These are phyloP conservation scores for Aix galericulata DNA, from an alignment of 2,113 vertebrate species.

Conservation along the genomic window DNA sequence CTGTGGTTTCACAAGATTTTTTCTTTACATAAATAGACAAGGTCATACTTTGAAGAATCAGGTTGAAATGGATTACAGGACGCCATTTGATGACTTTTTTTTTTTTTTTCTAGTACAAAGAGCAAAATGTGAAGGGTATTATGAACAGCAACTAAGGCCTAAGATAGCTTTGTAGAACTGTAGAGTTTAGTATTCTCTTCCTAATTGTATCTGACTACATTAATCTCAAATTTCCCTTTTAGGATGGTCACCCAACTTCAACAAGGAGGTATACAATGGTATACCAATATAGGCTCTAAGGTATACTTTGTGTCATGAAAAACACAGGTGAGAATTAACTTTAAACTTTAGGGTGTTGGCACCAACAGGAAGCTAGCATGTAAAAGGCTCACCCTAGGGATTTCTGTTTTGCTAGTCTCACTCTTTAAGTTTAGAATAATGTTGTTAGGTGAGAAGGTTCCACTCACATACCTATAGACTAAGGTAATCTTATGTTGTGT, in stretches of 20 bases:
- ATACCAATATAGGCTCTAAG: not conserved
- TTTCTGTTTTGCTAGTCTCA: not conserved
- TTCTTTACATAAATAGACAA: not conserved
- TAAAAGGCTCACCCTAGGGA: not conserved
- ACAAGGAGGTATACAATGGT: not conserved
- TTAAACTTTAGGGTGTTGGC: not conserved
- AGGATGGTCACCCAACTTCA: not conserved
- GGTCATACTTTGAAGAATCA: not conserved
- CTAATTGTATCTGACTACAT: not conserved
- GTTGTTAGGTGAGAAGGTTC: not conserved
- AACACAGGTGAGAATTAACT: not conserved
- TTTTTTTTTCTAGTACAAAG: not conserved
- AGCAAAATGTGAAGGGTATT: not conserved
- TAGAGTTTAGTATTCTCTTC: not conserved
- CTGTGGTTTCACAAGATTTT: not conserved
- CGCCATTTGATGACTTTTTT: not conserved
- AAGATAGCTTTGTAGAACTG: not conserved
- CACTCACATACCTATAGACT: not conserved
- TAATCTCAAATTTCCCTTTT: not conserved
- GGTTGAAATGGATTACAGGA: not conserved
- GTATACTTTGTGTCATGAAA: not conserved
- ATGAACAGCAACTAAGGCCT: not conserved
- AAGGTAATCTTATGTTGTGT: not conserved
- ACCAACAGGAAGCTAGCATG: not conserved
- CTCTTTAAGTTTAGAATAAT: not conserved